A percentile compares a stretch with the other conserved stretches of the same genome.
Evolutionary conservation across 2,797 vertebrate species (phyloP).

Genomic region (Xiphophorus birchmanni): DNA sequence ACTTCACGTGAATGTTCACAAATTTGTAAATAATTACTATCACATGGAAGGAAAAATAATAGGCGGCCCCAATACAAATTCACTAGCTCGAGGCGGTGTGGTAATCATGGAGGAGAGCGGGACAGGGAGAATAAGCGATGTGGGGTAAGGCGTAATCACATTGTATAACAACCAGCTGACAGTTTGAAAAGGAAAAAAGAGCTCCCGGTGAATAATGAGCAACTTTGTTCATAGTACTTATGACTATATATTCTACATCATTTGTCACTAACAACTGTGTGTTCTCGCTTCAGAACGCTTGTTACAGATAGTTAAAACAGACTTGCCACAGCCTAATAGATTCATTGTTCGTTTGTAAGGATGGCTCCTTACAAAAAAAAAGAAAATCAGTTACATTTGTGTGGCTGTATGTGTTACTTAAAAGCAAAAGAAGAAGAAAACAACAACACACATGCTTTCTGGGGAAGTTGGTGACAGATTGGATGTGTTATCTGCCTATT

Average conservation of each 20-base stretch:
- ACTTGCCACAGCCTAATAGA: slow-evolving; percentile 65
- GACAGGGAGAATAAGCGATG: slow-evolving; percentile 59
- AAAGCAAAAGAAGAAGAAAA: slow-evolving; percentile 55
- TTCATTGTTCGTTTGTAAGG: slow-evolving; percentile 63
- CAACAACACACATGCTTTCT: slow-evolving; percentile 51
- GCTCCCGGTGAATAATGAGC: slow-evolving; percentile 78
- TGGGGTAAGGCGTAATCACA: slow-evolving; percentile 64
- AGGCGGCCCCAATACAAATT: slow-evolving; percentile 80
- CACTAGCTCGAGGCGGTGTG: slow-evolving; percentile 78
- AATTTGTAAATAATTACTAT: slow-evolving; percentile 86
- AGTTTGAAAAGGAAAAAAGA: slow-evolving; percentile 73
- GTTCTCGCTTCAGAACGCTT: slow-evolving; percentile 59
- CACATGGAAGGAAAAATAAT: slow-evolving; percentile 80
- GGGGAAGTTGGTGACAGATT: slow-evolving; percentile 74
- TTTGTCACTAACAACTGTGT: slow-evolving; percentile 72
- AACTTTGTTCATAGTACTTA: slow-evolving; percentile 77
- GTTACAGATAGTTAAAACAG: slow-evolving; percentile 68
- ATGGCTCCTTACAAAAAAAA: slow-evolving; percentile 58
- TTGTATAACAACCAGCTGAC: slow-evolving; percentile 76
- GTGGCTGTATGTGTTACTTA: slow-evolving; percentile 61
- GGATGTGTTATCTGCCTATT: slow-evolving; percentile 82
- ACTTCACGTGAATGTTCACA: slow-evolving; percentile 79
- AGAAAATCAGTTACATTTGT: slow-evolving; percentile 34
- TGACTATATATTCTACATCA: slow-evolving; percentile 68
- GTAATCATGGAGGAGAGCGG: slow-evolving; percentile 77